Conservation (phyloP, 2,888 invertebrate species). For the Tenthredo mesomela region DNA sequence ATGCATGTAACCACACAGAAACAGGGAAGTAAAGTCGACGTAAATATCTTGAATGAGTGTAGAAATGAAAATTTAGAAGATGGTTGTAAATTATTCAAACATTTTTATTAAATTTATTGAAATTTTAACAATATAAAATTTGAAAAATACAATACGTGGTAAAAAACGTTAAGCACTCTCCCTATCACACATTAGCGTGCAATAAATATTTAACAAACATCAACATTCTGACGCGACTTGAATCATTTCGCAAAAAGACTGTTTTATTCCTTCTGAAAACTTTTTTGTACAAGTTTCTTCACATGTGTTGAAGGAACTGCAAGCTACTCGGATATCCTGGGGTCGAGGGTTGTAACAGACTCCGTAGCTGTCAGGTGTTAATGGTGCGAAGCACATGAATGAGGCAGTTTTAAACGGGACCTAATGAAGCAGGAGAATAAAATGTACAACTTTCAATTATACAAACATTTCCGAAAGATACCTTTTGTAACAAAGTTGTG, state of each 20-base stretch:
- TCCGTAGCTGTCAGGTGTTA: conserved; percentile 93
- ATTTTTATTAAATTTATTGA: conserved; percentile 25
- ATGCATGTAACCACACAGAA: too few species aligned
- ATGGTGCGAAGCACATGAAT: conserved; percentile 95
- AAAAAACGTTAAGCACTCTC: neutral
- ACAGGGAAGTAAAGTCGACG: too few species aligned
- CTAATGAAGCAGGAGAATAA: conserved; percentile 76
- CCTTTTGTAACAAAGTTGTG: neutral
- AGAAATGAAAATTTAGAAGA: neutral
- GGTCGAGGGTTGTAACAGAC: conserved; percentile 95
- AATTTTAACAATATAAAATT: conserved; percentile 43
- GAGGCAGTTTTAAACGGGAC: conserved; percentile 90
- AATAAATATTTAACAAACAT: neutral
- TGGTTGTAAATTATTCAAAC: neutral
- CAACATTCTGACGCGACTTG: conserved; percentile 64
- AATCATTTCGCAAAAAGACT: conserved; percentile 79
- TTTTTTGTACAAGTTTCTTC: conserved; percentile 78
- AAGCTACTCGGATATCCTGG: conserved; percentile 80
- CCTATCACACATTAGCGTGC: neutral
- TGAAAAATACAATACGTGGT: conserved; percentile 1
- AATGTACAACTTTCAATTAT: neutral
- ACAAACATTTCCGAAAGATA: neutral
- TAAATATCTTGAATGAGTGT: too few species aligned
- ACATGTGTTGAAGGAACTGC: conserved; percentile 80
- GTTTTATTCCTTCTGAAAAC: conserved; percentile 77